Evolutionary conservation across 2,113 vertebrate species (phyloP).

Genomic region (Cranoglanis bouderius): DNA sequence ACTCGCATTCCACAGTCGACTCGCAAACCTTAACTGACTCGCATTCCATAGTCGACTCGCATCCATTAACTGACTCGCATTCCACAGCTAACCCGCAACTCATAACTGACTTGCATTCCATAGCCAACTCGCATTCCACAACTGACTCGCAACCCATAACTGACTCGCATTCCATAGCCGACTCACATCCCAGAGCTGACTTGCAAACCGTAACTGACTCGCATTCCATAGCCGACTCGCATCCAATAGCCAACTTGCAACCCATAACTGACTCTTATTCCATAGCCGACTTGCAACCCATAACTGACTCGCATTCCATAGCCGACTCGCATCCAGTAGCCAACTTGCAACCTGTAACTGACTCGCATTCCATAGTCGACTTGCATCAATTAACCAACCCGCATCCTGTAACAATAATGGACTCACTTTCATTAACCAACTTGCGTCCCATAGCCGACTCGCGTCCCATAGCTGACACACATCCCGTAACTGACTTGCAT

Average conservation of each 20-base stretch:
- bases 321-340: background rate
- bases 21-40: background rate
- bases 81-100: too few species aligned
- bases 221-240: background rate
- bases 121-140: background rate
- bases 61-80: background rate
- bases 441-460: background rate
- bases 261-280: background rate
- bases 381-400: background rate
- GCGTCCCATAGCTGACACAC: background rate
- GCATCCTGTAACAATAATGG: background rate
- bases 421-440: background rate
- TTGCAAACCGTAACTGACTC: background rate
- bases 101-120: too few species aligned
- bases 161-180: background rate
- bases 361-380: background rate
- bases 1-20: background rate
- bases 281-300: background rate
- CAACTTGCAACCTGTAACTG: background rate
- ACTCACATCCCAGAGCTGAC: too few species aligned
- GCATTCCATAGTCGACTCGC: background rate
- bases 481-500: background rate
- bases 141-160: background rate
- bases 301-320: background rate
- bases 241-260: too few species aligned